Conservation (phyloP, 2,113 vertebrate species). For the Coracopsis vasa region DNA sequence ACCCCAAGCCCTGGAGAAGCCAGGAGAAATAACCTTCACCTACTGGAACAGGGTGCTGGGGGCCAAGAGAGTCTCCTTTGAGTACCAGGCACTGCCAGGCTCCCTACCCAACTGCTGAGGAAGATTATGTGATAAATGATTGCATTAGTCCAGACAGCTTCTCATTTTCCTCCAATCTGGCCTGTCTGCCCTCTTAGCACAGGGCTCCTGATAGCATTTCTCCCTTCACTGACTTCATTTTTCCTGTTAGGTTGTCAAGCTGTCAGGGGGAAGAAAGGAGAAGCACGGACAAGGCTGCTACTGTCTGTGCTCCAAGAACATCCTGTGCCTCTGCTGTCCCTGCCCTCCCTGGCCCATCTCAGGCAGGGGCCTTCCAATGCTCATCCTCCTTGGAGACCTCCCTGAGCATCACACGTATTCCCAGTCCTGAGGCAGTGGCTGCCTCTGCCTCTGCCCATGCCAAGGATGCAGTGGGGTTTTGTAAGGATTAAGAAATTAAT, state of each 20-base stretch:
- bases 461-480: background rate
- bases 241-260: slow-evolving; percentile 69
- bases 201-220: slow-evolving; percentile 70
- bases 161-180: slow-evolving; percentile 74
- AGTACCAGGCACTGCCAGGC: slow-evolving; percentile 29
- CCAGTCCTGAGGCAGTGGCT: background rate
- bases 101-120: slow-evolving; percentile 27
- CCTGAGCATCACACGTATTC: background rate
- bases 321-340: background rate
- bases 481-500: background rate
- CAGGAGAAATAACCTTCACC: background rate
- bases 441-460: background rate
- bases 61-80: background rate
- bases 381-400: background rate
- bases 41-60: background rate
- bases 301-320: background rate
- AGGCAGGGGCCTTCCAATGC: background rate
- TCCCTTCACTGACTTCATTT: slow-evolving; percentile 70
- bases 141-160: slow-evolving; percentile 71
- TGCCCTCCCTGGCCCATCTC: background rate
- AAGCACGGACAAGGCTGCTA: slow-evolving; percentile 5
- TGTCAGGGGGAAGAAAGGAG: slow-evolving; percentile 53
- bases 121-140: slow-evolving; percentile 74
- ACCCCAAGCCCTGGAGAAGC: background rate
- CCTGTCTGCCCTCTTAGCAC: slow-evolving; percentile 74